phyloP scores from a whole-genome alignment of 2,113 vertebrate species.

The Fulmarus glacialis region DNA sequence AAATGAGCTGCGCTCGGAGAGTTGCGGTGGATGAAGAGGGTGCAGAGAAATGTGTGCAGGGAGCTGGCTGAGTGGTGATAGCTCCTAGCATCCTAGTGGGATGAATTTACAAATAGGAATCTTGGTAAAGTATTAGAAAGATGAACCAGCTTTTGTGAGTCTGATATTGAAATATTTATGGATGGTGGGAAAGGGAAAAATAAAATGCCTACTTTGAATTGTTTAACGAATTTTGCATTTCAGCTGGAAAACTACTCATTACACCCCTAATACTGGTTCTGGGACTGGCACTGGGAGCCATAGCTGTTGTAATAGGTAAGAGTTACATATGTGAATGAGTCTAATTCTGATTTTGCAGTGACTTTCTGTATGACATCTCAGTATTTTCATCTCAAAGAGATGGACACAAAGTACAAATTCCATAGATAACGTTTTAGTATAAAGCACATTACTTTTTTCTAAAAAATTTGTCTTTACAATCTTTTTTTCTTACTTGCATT shows the following conservation, averaged over 20 bases:
- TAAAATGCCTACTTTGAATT: background rate
- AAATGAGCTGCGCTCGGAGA: background rate
- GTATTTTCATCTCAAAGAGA: background rate
- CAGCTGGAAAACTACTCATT: constrained; percentile 92
- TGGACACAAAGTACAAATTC: background rate
- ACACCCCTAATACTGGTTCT: constrained; percentile 90
- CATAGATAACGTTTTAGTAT: background rate
- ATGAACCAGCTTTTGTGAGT: background rate
- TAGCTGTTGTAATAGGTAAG: constrained; percentile 95
- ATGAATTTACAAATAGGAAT: background rate
- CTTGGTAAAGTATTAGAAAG: background rate
- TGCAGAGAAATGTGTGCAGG: background rate
- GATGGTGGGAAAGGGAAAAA: background rate
- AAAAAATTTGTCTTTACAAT: background rate
- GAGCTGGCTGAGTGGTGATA: background rate
- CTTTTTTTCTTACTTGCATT: background rate
- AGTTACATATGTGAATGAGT: background rate
- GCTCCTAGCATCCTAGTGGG: background rate
- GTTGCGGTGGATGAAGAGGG: background rate
- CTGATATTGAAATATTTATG: background rate
- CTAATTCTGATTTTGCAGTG: background rate
- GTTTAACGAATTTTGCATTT: constrained; percentile 49
- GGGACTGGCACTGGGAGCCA: constrained; percentile 90
- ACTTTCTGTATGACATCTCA: background rate
- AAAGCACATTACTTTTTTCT: background rate